Conservation (phyloP, 2,888 invertebrate species). For the Girardia tigrina region DNA sequence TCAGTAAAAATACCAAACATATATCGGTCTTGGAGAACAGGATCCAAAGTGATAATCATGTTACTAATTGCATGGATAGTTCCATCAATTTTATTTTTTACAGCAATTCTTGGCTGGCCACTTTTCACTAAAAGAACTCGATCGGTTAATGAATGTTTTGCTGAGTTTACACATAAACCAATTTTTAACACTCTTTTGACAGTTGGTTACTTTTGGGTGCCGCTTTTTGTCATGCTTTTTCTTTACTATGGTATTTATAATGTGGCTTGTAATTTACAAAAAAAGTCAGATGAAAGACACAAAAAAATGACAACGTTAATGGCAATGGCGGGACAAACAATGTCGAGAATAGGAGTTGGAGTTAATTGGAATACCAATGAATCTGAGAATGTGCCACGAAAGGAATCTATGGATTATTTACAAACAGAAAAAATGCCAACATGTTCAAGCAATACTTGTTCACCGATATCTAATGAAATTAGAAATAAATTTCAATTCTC, state of each 20-base stretch:
- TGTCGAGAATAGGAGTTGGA: slow-evolving; percentile 28
- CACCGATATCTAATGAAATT: neutral
- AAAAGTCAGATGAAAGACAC: slow-evolving; percentile 86
- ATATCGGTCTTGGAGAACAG: slow-evolving; percentile 88
- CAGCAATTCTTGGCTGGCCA: slow-evolving; percentile 96
- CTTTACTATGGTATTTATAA: slow-evolving; percentile 92
- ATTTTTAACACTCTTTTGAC: slow-evolving; percentile 90
- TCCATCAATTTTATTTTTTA: slow-evolving; percentile 84
- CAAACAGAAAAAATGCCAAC: neutral
- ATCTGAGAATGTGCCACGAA: neutral
- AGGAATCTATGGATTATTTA: neutral
- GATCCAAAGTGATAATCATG: slow-evolving; percentile 81
- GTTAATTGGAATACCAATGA: slow-evolving; percentile 16
- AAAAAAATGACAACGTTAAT: slow-evolving; percentile 56
- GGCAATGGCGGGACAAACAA: slow-evolving; percentile 24
- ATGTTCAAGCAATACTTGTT: neutral
- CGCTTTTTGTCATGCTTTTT: slow-evolving; percentile 78
- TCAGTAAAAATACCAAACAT: slow-evolving; percentile 94
- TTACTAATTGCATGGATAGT: slow-evolving; percentile 90
- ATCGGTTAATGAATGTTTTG: slow-evolving; percentile 61
- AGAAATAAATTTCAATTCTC: neutral
- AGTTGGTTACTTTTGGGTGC: slow-evolving; percentile 92
- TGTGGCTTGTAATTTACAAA: slow-evolving; percentile 89
- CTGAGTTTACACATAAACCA: slow-evolving; percentile 90
- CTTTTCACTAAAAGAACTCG: slow-evolving; percentile 69